Percentiles rank a stretch among this genome's conserved stretches.
These are phyloP conservation scores for Sabellastarte sp. DNA, from an alignment of 2,888 invertebrate species.

Conservation along the genomic window DNA sequence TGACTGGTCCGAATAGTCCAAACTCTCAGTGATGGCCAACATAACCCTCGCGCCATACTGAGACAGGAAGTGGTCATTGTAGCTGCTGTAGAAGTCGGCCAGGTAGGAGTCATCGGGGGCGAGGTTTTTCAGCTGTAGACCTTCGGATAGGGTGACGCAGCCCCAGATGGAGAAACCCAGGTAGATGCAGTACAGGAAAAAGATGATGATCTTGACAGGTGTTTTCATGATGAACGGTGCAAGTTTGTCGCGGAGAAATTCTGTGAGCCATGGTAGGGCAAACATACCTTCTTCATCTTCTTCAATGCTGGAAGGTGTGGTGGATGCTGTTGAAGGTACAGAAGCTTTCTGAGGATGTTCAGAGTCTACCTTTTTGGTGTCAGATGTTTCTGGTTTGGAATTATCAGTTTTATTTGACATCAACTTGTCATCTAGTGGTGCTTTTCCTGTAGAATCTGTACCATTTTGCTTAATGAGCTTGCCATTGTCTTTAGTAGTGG, in stretches of 20 bases:
- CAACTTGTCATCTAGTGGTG: too few relatives aligned
- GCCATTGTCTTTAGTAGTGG: too few relatives aligned
- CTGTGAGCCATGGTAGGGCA: too few relatives aligned
- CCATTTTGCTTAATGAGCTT: too few relatives aligned
- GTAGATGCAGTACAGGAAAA: slow-evolving; percentile 11
- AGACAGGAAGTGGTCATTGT: background rate
- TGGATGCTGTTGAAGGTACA: too few relatives aligned
- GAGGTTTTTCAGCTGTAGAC: slow-evolving; percentile 13
- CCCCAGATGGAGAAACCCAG: slow-evolving; percentile 14
- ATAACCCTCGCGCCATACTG: slow-evolving; percentile 6
- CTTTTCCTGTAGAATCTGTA: too few relatives aligned
- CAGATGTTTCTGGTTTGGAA: too few relatives aligned
- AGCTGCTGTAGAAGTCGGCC: background rate
- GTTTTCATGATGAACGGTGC: slow-evolving; percentile 13
- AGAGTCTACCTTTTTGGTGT: too few relatives aligned
- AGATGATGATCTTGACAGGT: slow-evolving; percentile 7
- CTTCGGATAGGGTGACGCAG: slow-evolving; percentile 10
- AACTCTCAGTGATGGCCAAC: background rate
- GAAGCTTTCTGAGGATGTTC: too few relatives aligned
- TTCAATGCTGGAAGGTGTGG: too few relatives aligned
- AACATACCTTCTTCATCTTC: too few relatives aligned
- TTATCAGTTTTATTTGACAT: too few relatives aligned
- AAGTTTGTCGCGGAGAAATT: slow-evolving; percentile 14
- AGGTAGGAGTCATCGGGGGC: slow-evolving; percentile 15
- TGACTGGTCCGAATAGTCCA: background rate